Base-by-base conservation (phyloP, 2,113 vertebrate genomes). In the Phylloscopus trochiloides region DNA sequence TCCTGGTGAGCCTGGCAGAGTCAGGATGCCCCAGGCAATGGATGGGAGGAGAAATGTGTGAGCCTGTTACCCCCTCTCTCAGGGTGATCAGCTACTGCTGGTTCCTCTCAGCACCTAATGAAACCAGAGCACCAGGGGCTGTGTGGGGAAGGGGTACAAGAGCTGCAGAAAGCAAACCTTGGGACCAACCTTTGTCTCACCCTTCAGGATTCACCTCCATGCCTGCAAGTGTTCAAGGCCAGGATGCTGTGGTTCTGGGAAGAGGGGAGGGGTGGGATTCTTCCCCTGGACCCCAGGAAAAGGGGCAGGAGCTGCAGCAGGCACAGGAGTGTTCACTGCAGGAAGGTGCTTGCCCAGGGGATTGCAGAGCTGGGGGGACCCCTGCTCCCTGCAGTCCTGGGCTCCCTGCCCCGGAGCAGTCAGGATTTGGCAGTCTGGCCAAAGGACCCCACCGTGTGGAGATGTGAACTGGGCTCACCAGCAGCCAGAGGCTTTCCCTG, bases 1-100 rank as follows among this genome's bases (percentile, higher is more conserved):
- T 5, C 22, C 31, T 31, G 0, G 0, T 7, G 82, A 51, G 45
- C 34, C 6, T 0, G 0, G 57, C 47, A n/a, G n/a, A 58, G 22
- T 21, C 82, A 45, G 57, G 57, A 22, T 2, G 14, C 31, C 4
- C 4, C 1, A 7, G 42, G 38, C 38, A 18, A 12, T 5, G 55
- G 34, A 1, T 0, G 32, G 77, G n/a, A 51, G 61, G 40, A 38
- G 21, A 9, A 26, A 14, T 2, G 20, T 4, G 47, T 21, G 47
- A 45, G 24, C 45, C 51, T 14, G 29, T 1, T 6, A 4, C 29
- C 20, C 20, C 29, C 6, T 1, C 12, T 22, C 6, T 13, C 24
- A 42, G 29, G 32, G 8, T 8, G 50, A 25, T 28, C 50, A 21
- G 54, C 43, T 31, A 1, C 2, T 52, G 57, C 55, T 32, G 36